Conservation (phyloP, 1,140 invertebrate species). For the Cydia pomonella region DNA sequence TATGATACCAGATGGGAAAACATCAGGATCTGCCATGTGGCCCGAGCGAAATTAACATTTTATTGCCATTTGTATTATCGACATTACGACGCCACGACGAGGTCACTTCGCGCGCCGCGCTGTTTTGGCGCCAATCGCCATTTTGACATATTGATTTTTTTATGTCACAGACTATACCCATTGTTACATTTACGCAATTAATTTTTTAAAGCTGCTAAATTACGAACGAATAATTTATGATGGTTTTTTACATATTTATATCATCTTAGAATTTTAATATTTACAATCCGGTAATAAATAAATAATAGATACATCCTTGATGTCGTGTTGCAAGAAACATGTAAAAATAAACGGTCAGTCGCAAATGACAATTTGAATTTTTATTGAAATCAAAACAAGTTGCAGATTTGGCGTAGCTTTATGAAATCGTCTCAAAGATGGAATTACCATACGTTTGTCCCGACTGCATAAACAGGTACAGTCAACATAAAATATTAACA, state of each 20-base stretch:
- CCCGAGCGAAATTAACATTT: slow-evolving; percentile 67
- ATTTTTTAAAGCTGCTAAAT: not conserved
- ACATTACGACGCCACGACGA: slow-evolving; percentile 60
- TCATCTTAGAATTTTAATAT: slow-evolving; percentile 7
- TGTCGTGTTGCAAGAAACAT: slow-evolving; percentile 26
- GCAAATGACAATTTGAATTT: slow-evolving; percentile 25
- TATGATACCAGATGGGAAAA: slow-evolving; percentile 28
- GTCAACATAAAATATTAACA: slow-evolving; percentile 38
- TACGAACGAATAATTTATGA: slow-evolving; percentile 1
- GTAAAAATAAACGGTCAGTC: slow-evolving; percentile 14
- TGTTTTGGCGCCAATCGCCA: slow-evolving; percentile 45
- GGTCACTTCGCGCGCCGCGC: slow-evolving; percentile 51
- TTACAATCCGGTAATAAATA: slow-evolving; percentile 16
- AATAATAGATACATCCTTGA: slow-evolving; percentile 29
- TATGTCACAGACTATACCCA: slow-evolving; percentile 16
- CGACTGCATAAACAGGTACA: slow-evolving; percentile 55
- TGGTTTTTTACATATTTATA: slow-evolving; percentile 21
- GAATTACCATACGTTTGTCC: slow-evolving; percentile 64
- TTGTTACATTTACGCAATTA: slow-evolving; percentile 14
- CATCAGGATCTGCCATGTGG: slow-evolving; percentile 38
- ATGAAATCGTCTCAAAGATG: slow-evolving; percentile 51
- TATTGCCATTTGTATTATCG: slow-evolving; percentile 69
- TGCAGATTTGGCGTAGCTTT: slow-evolving; percentile 57
- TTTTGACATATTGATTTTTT: slow-evolving; percentile 35
- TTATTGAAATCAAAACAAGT: slow-evolving; percentile 54